Percentiles rank a stretch among this genome's conserved stretches.
Evolutionary conservation across 23 tunicate species (phyloP).

Genomic region (Styela clava): DNA sequence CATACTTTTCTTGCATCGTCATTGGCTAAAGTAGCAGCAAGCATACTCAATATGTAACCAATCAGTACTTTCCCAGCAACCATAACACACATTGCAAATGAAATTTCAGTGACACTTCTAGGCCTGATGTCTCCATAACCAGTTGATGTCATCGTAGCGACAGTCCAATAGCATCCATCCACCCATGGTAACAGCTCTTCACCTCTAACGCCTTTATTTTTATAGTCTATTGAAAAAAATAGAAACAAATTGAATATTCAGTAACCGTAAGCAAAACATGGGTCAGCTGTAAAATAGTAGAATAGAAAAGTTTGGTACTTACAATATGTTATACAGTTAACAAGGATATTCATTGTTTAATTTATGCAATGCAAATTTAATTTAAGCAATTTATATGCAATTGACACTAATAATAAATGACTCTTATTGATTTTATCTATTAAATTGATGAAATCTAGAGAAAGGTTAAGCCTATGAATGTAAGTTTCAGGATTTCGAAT

Average conservation of each 20-base stretch:
- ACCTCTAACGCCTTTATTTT: slow-evolving; percentile 27
- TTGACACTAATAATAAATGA: too few species aligned
- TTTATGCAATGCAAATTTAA: too few species aligned
- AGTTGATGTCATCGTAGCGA: slow-evolving; percentile 83
- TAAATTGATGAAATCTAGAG: too few species aligned
- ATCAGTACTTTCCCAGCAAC: slow-evolving; percentile 68
- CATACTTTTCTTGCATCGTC: slow-evolving; percentile 77
- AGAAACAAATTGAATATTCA: background rate
- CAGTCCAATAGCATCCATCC: slow-evolving; percentile 88
- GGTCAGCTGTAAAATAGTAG: too few species aligned
- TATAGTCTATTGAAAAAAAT: slow-evolving; percentile 20
- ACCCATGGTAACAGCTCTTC: slow-evolving; percentile 47
- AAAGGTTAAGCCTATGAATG: too few species aligned
- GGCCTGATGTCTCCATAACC: slow-evolving; percentile 97
- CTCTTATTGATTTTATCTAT: too few species aligned
- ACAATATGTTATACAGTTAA: too few species aligned
- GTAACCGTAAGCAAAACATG: too few species aligned
- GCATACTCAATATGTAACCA: slow-evolving; percentile 86
- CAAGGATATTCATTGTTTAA: too few species aligned
- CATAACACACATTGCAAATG: slow-evolving; percentile 63
- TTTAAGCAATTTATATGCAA: too few species aligned
- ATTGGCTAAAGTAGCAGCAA: slow-evolving; percentile 90
- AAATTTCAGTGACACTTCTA: slow-evolving; percentile 52
- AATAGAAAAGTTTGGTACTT: too few species aligned
- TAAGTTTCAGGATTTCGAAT: too few species aligned